Base-by-base conservation (phyloP, 37 sponge, comb jelly and placozoan genomes). In the Tethya wilhelma region DNA sequence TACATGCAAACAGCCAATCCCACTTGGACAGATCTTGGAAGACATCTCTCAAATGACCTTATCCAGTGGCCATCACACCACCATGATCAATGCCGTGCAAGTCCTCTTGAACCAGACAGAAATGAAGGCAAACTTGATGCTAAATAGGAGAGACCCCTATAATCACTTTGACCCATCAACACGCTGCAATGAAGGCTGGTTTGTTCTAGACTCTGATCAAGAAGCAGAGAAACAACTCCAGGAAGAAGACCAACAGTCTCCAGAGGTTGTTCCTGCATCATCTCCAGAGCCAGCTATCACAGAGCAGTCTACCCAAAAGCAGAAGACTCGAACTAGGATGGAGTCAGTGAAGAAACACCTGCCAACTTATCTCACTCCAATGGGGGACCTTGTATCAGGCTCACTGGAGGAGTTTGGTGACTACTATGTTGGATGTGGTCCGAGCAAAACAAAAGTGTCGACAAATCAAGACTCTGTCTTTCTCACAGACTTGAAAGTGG, bases 321-420 rank as follows among this genome's bases (percentile, higher is more conserved):
- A n/a, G n/a, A n/a, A n/a, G n/a, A n/a, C n/a, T n/a, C 28, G 70
- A 23, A 73, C 57, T 2, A 73, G 56, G 26, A 32, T 30, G 22
- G 33, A 69, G 42, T n/a, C 11, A 38, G 41, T 42, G 44, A n/a
- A n/a, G n/a, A 69, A 69, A 28, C 25, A 73, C 20, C 73, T 73
- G 2, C 73, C 73, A 4, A 22, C 73, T 11, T 73, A 20, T 49
- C 55, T 73, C 9, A 49, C 56, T 31, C 36, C 73, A 33, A 31
- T 3, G 1, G 56, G 73, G 29, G 73, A 73, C 32, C 56, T 55
- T 6, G 56, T 77, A 32, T 44, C 78, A 20, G 66, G 66, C 19
- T 77, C 78, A 29, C 64, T 75, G 14, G 75, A 75, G 38, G 75
- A 75, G 17, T 36, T 75, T 34, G 75, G 60, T 9, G 60, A 57